These are phyloP conservation scores for Idris sp. DNA, from an alignment of 1,140 invertebrate genomes.

Conservation along the genomic window DNA sequence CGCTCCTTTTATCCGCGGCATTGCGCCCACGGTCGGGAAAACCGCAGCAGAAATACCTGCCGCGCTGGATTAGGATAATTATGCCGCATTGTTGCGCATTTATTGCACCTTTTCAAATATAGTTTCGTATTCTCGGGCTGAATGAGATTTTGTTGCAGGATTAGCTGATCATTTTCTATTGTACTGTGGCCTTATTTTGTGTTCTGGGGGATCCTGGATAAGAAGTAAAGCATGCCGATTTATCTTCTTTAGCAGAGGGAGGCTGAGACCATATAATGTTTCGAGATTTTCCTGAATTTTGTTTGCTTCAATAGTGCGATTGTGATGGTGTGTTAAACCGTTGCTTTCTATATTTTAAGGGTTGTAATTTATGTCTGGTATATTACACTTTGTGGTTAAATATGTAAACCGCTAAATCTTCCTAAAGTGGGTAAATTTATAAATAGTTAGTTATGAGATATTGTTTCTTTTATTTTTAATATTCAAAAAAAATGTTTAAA, in stretches of 20 bases:
- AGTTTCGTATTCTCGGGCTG: not conserved
- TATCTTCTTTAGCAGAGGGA: constrained; percentile 12
- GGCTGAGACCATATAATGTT: constrained; percentile 1
- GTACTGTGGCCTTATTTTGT: constrained; percentile 1
- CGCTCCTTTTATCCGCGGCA: no score
- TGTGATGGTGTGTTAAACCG: no score
- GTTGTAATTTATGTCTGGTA: no score
- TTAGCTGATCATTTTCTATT: constrained; percentile 33
- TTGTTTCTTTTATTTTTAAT: no score
- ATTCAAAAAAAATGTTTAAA: no score
- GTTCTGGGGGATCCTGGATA: constrained; percentile 10
- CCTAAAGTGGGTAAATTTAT: no score
- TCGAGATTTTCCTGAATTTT: constrained; percentile 4
- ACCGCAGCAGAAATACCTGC: not conserved
- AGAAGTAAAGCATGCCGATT: constrained; percentile 14
- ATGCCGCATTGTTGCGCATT: constrained; percentile 35
- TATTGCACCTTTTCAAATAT: constrained; percentile 24
- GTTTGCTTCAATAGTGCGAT: no score
- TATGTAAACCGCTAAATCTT: no score
- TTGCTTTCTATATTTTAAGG: no score
- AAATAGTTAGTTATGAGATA: no score
- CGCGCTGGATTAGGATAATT: constrained; percentile 45
- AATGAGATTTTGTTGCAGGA: constrained; percentile 12
- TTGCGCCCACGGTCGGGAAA: no score
- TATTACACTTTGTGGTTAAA: no score